phyloP scores from a whole-genome alignment of 2,888 invertebrate species.

The Agrenia bidenticulata region DNA sequence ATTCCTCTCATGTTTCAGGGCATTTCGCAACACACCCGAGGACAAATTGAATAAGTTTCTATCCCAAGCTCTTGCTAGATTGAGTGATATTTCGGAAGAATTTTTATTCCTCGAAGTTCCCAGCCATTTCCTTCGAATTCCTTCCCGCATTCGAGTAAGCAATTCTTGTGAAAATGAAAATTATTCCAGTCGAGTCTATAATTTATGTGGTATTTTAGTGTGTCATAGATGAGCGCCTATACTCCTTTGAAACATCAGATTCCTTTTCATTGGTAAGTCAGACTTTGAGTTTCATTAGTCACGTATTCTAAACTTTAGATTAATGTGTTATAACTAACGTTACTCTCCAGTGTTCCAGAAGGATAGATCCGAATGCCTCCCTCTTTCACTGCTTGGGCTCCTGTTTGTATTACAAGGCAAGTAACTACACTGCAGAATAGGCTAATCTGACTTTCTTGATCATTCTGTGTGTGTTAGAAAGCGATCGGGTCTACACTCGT shows the following conservation, averaged over 20 bases:
- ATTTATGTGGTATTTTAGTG: slow-evolving; percentile 24
- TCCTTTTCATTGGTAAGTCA: slow-evolving; percentile 17
- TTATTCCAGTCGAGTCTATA: background rate
- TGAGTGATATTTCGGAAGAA: slow-evolving; percentile 44
- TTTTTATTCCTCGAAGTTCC: slow-evolving; percentile 40
- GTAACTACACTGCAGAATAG: background rate
- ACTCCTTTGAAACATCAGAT: slow-evolving; percentile 45
- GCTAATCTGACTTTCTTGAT: too few species aligned
- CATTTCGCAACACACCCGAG: slow-evolving; percentile 35
- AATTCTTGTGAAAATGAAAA: background rate
- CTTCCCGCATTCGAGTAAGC: slow-evolving; percentile 37
- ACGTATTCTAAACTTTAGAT: too few species aligned
- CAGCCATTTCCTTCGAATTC: slow-evolving; percentile 36
- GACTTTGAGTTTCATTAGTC: too few species aligned
- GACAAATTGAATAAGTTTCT: slow-evolving; percentile 45
- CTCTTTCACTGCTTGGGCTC: slow-evolving; percentile 49
- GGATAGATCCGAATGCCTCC: slow-evolving; percentile 16
- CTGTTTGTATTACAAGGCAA: slow-evolving; percentile 49
- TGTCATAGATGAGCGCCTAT: slow-evolving; percentile 42
- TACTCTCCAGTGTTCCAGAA: slow-evolving; percentile 1
- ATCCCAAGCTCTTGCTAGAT: slow-evolving; percentile 36
- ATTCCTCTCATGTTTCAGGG: slow-evolving; percentile 29
- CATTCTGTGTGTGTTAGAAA: too few species aligned
- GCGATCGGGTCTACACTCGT: too few species aligned
- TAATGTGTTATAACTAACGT: background rate